Conservation (phyloP, 2,113 vertebrate species). For the Bujurquina vittata region DNA sequence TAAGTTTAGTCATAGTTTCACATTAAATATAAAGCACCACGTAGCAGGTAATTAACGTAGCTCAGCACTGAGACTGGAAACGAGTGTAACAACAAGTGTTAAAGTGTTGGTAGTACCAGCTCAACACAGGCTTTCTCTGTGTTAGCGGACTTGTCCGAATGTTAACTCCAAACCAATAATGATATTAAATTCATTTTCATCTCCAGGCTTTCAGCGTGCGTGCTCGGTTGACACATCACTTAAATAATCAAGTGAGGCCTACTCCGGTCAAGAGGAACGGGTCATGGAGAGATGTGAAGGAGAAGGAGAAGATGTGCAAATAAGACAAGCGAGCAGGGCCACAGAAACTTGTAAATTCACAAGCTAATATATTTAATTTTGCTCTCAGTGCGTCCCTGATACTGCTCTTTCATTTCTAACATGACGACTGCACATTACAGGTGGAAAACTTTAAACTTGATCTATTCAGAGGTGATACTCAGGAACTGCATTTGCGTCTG, state of each 20-base stretch:
- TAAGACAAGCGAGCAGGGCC: background rate
- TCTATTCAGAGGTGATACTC: background rate
- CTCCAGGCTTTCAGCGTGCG: background rate
- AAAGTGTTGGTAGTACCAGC: background rate
- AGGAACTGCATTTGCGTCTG: too few species aligned
- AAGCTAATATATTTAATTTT: background rate
- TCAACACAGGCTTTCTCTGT: background rate
- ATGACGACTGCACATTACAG: fast-evolving
- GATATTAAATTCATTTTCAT: background rate
- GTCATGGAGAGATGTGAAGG: background rate
- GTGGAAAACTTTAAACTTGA: fast-evolving
- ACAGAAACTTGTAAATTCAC: background rate
- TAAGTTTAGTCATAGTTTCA: background rate
- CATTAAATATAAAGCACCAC: background rate
- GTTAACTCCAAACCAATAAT: background rate
- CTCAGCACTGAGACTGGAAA: background rate
- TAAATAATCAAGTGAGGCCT: background rate
- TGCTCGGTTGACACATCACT: background rate
- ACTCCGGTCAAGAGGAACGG: background rate
- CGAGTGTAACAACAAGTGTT: fast-evolving
- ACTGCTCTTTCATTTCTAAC: background rate
- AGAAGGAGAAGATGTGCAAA: background rate
- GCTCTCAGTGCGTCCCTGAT: background rate
- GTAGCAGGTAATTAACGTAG: fast-evolving
- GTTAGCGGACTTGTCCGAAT: background rate